These are phyloP conservation scores for Himalopsyche tibetana DNA, from an alignment of 2,888 invertebrate species.

Conservation along the genomic window DNA sequence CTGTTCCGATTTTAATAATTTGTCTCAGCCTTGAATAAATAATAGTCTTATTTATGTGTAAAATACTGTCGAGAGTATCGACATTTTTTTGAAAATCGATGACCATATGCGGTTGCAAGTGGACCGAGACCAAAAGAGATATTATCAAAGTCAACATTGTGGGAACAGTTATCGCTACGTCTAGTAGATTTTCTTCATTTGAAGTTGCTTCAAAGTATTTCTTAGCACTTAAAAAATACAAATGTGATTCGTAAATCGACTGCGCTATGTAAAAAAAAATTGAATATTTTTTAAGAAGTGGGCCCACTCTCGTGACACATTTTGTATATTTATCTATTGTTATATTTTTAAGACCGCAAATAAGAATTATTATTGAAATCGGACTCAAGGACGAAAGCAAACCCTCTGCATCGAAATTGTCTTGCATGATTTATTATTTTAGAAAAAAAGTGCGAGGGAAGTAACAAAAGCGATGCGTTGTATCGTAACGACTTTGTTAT, in stretches of 20 bases:
- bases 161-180: background rate
- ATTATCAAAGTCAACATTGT: background rate
- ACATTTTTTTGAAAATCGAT: background rate
- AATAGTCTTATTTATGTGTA: background rate
- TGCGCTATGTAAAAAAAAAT: background rate
- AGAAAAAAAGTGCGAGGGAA: background rate
- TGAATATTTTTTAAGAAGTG: background rate
- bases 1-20: background rate
- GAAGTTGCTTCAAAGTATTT: background rate
- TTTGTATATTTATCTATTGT: background rate
- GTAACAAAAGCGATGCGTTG: background rate
- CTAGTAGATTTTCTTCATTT: background rate
- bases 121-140: background rate
- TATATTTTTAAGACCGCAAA: conserved; percentile 18
- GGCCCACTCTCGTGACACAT: background rate
- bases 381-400: background rate
- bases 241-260: background rate
- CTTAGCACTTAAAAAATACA: background rate
- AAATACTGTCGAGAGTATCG: background rate
- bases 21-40: background rate
- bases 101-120: background rate
- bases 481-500: background rate
- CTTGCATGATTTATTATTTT: background rate
- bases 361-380: background rate
- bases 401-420: background rate